Conservation (phyloP, 2,888 invertebrate species). For the Zaprionus lineosus region DNA sequence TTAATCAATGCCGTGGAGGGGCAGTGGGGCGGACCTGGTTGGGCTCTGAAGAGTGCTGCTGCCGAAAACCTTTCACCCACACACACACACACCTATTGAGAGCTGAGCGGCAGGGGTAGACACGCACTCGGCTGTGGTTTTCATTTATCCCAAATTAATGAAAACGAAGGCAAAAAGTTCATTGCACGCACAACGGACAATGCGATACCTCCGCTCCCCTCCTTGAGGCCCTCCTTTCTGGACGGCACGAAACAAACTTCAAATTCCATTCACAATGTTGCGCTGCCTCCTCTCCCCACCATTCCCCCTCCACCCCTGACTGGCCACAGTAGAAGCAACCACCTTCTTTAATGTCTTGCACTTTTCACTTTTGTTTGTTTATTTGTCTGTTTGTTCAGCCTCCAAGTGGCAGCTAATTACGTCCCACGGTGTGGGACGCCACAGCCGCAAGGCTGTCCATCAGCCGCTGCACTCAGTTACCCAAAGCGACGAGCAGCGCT, state of each 20-base stretch:
- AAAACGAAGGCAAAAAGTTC: constrained; percentile 63
- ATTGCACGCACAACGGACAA: constrained; percentile 36
- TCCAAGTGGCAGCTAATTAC: constrained; percentile 57
- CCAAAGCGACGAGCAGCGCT: not conserved
- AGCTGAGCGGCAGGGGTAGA: constrained; percentile 1
- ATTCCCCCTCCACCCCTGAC: constrained; percentile 5
- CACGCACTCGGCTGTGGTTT: constrained; percentile 73
- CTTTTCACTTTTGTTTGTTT: constrained; percentile 39
- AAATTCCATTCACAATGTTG: constrained; percentile 11
- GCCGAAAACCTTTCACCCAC: constrained; percentile 44
- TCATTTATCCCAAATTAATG: constrained; percentile 82
- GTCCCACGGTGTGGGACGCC: constrained; percentile 26
- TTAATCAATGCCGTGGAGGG: constrained; percentile 53
- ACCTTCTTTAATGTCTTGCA: constrained; percentile 52
- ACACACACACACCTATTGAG: constrained; percentile 1
- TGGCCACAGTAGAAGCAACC: no score
- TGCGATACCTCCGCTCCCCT: not conserved
- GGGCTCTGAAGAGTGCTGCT: not conserved
- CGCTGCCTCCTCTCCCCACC: not conserved
- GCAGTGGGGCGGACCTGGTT: not conserved
- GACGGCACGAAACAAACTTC: constrained; percentile 6
- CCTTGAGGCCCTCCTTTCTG: not conserved
- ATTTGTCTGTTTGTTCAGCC: constrained; percentile 27
- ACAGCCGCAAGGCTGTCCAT: constrained; percentile 32
- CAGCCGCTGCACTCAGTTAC: constrained; percentile 26